phyloP scores from a whole-genome alignment of 2,797 vertebrate species.

The Emys orbicularis region DNA sequence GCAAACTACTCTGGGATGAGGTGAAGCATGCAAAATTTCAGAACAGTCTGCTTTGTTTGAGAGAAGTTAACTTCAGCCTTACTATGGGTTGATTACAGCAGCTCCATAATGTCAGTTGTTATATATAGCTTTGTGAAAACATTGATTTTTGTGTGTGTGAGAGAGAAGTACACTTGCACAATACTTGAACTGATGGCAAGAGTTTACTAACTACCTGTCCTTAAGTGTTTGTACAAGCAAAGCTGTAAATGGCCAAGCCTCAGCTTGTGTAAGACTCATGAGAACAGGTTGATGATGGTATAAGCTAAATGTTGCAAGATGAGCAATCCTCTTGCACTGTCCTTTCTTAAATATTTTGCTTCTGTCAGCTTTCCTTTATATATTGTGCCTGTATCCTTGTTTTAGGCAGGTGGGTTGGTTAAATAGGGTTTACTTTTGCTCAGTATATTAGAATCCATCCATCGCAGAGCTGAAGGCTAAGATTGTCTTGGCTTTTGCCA shows the following conservation, averaged over 20 bases:
- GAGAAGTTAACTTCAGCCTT: fast-evolving
- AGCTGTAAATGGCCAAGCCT: neutral
- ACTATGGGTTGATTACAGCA: fast-evolving
- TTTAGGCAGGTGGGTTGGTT: neutral
- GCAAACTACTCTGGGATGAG: fast-evolving
- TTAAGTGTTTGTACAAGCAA: neutral
- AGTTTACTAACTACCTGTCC: neutral
- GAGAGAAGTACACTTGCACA: neutral
- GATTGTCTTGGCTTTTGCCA: neutral
- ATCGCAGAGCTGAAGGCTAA: neutral
- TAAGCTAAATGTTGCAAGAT: fast-evolving
- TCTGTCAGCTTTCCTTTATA: fast-evolving
- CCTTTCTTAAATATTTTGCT: fast-evolving
- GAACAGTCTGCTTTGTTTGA: neutral
- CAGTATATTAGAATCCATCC: neutral
- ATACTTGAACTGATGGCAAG: fast-evolving
- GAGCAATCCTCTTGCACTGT: fast-evolving
- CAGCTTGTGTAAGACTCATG: fast-evolving
- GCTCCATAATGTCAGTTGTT: fast-evolving
- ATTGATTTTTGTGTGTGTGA: fast-evolving
- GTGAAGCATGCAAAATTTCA: neutral
- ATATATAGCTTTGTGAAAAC: fast-evolving
- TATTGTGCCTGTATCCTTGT: fast-evolving
- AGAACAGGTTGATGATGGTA: neutral
- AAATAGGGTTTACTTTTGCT: neutral